phyloP scores from a whole-genome alignment of 1,140 invertebrate genomes.

The Metopolophium dirhodum region DNA sequence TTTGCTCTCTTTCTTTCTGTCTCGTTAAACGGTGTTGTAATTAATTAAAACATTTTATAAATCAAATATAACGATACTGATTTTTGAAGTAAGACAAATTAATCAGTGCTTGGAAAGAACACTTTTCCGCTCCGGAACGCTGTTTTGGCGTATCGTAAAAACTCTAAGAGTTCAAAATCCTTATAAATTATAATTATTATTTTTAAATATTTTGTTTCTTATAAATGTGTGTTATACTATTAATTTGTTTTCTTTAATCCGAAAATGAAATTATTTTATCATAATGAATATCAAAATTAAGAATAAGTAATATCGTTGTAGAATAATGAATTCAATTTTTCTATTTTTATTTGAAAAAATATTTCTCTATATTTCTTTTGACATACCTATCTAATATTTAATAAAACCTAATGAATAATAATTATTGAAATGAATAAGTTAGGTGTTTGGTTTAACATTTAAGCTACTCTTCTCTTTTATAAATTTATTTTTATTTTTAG shows the following conservation, averaged over 20 bases:
- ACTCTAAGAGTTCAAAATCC: too few relatives aligned
- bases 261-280: background rate
- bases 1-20: slow-evolving; percentile 27
- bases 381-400: background rate
- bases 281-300: background rate
- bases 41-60: background rate
- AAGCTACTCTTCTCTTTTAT: background rate
- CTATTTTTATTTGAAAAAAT: background rate
- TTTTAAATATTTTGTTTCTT: background rate
- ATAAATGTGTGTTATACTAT: background rate
- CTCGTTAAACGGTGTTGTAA: background rate
- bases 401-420: background rate
- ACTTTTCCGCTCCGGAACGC: background rate
- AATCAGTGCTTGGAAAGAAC: slow-evolving; percentile 29
- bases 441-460: background rate
- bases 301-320: background rate
- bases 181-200: background rate
- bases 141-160: background rate
- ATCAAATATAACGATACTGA: slow-evolving; percentile 7
- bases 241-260: background rate
- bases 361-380: background rate
- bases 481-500: background rate
- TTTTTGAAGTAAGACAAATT: background rate
- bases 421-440: background rate
- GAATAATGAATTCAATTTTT: background rate